A percentile compares a stretch with the other conserved stretches of the same genome.
Conservation (phyloP, 2,797 vertebrate species). For the Syngnathus acus region DNA sequence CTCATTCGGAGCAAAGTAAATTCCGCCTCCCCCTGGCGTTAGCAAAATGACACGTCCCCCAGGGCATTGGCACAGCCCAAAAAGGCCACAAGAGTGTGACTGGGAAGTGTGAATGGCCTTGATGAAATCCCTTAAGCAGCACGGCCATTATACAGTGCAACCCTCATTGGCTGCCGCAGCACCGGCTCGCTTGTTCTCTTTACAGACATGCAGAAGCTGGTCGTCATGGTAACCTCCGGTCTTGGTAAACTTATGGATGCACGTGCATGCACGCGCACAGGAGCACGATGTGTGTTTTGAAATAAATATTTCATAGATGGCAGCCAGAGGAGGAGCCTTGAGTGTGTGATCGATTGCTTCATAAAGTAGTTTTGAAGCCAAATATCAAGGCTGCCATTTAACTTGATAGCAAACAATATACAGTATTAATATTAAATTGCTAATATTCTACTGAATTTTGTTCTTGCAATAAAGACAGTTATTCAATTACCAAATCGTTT, state of each 20-base stretch:
- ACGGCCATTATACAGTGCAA: conserved; percentile 54
- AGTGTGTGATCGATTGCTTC: background rate
- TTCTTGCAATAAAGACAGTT: no score
- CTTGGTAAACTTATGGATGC: conserved; percentile 11
- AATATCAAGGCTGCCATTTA: background rate
- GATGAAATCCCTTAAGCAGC: conserved; percentile 63
- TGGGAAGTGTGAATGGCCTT: conserved; percentile 62
- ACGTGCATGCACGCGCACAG: conserved; percentile 16
- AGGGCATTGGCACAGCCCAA: conserved; percentile 27
- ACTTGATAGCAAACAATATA: background rate
- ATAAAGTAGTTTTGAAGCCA: background rate
- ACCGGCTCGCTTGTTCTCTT: conserved; percentile 13
- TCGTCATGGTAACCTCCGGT: conserved; percentile 69
- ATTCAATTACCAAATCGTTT: no score
- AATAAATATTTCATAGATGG: conserved; percentile 52
- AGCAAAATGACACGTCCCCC: conserved; percentile 42
- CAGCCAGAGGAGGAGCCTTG: background rate
- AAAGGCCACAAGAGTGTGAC: conserved; percentile 44
- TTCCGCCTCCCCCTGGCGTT: conserved; percentile 15
- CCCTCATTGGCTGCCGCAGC: conserved; percentile 29
- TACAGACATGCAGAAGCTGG: conserved; percentile 59
- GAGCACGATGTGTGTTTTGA: conserved; percentile 14
- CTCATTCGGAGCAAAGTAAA: conserved; percentile 15
- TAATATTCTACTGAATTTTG: no score
- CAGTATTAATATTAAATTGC: no score